Percentiles rank a stretch among this genome's conserved stretches.
phyloP scores from a whole-genome alignment of 1,140 invertebrate genomes.

The Pomacea maculata region DNA sequence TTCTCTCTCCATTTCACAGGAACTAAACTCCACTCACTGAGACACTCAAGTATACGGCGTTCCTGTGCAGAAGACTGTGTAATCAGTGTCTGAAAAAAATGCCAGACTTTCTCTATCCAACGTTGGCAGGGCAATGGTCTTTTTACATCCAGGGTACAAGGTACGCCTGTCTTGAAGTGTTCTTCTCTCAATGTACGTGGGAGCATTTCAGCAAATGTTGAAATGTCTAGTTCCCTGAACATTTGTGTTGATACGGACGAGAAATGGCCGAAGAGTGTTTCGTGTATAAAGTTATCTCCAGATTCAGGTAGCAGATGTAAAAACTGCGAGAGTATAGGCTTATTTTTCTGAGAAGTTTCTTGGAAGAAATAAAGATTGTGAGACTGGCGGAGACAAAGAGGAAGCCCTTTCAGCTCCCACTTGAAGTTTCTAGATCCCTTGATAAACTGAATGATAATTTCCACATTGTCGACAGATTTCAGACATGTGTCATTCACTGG shows the following conservation, averaged over 20 bases:
- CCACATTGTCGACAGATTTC: background rate
- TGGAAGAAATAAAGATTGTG: slow-evolving; percentile 2
- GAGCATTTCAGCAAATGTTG: background rate
- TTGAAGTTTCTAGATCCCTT: background rate
- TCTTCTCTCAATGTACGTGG: too few relatives aligned
- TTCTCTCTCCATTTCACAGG: background rate
- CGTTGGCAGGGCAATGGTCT: too few relatives aligned
- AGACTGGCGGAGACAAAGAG: slow-evolving; percentile 16
- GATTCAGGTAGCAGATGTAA: slow-evolving; percentile 6
- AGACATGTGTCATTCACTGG: slow-evolving; percentile 10
- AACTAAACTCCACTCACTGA: slow-evolving; percentile 12
- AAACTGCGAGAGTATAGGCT: slow-evolving; percentile 2
- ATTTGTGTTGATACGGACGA: background rate
- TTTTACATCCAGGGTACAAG: too few relatives aligned
- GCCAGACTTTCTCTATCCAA: too few relatives aligned
- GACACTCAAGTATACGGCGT: slow-evolving; percentile 5
- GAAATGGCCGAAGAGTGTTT: background rate
- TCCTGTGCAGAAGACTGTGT: slow-evolving; percentile 28
- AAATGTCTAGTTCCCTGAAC: background rate
- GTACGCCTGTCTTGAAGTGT: too few relatives aligned
- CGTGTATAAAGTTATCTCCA: slow-evolving; percentile 8
- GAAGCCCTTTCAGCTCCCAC: background rate
- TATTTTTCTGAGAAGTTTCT: background rate
- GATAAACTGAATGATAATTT: background rate
- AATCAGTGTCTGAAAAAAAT: background rate